Conservation (phyloP, 2,113 vertebrate species). For the Acinonyx jubatus region DNA sequence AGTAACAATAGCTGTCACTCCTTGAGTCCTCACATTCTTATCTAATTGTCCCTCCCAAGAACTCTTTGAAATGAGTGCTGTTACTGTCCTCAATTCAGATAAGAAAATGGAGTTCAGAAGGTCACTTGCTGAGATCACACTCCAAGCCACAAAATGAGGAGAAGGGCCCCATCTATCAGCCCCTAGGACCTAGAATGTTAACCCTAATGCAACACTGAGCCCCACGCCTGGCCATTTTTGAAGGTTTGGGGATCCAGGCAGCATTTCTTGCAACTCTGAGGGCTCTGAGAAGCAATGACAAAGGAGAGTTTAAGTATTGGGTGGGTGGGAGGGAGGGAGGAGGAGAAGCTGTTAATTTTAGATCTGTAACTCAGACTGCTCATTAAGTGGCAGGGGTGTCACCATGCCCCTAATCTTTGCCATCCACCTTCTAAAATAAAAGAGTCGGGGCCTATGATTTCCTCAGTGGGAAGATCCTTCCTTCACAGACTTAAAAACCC, state of each 20-base stretch:
- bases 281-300: conserved; percentile 15
- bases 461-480: conserved; percentile 14
- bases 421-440: conserved; percentile 76
- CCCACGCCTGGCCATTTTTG: background rate
- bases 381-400: conserved; percentile 64
- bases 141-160: background rate
- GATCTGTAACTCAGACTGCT: conserved; percentile 78
- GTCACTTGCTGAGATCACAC: background rate
- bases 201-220: background rate
- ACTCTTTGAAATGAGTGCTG: background rate
- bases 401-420: conserved; percentile 74
- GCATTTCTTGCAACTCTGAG: background rate
- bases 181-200: background rate
- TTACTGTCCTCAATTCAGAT: background rate
- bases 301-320: background rate
- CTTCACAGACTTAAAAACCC: background rate
- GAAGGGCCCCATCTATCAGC: background rate
- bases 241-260: background rate
- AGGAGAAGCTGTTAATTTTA: conserved; percentile 79
- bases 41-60: background rate
- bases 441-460: conserved; percentile 65
- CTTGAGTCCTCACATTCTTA: background rate
- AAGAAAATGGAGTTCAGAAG: background rate
- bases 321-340: conserved; percentile 61
- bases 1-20: background rate